A percentile compares a stretch with the other conserved stretches of the same genome.
These are phyloP conservation scores for Phymanthus crucifer DNA, from an alignment of 92 coral and sea anemone species.

Conservation along the genomic window DNA sequence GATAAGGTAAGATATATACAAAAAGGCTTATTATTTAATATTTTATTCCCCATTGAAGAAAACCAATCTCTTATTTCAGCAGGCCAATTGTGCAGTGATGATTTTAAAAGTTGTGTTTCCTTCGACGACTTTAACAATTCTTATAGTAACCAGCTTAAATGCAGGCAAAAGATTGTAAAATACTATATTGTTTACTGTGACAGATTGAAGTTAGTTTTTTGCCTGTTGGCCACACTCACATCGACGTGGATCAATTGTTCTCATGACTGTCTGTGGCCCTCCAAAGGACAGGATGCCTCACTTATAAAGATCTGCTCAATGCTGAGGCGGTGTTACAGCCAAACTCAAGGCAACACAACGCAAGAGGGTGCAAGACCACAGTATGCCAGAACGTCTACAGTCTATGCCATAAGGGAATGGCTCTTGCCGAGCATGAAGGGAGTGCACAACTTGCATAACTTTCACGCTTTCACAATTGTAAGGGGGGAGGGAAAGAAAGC, in stretches of 20 bases:
- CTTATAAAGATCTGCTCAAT: slow-evolving; percentile 51
- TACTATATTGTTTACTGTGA: too few species aligned
- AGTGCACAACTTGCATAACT: slow-evolving; percentile 18
- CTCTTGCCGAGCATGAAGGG: slow-evolving; percentile 32
- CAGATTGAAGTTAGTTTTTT: slow-evolving; percentile 61
- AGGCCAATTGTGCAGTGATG: neutral
- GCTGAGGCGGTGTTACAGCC: slow-evolving; percentile 50
- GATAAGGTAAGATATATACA: slow-evolving; percentile 34
- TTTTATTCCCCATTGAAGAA: neutral
- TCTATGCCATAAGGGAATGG: slow-evolving; percentile 59
- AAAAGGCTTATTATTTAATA: neutral
- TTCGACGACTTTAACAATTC: neutral
- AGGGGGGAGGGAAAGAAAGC: too few species aligned
- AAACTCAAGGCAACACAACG: slow-evolving; percentile 50
- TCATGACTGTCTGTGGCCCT: slow-evolving; percentile 55
- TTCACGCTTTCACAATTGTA: slow-evolving; percentile 36
- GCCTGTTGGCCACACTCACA: slow-evolving; percentile 62
- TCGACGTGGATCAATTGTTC: slow-evolving; percentile 57
- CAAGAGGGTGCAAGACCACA: slow-evolving; percentile 56
- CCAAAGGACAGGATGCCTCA: slow-evolving; percentile 40
- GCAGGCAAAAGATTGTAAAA: too few species aligned
- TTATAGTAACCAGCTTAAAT: neutral
- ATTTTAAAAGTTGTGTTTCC: slow-evolving; percentile 3
- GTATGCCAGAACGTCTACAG: slow-evolving; percentile 41
- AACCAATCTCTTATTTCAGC: neutral